Evolutionary conservation across 2,888 invertebrate genomes (phyloP), one percentile per base, ranked within the genome.

Genomic region (Ormyrus nitidulus): DNA sequence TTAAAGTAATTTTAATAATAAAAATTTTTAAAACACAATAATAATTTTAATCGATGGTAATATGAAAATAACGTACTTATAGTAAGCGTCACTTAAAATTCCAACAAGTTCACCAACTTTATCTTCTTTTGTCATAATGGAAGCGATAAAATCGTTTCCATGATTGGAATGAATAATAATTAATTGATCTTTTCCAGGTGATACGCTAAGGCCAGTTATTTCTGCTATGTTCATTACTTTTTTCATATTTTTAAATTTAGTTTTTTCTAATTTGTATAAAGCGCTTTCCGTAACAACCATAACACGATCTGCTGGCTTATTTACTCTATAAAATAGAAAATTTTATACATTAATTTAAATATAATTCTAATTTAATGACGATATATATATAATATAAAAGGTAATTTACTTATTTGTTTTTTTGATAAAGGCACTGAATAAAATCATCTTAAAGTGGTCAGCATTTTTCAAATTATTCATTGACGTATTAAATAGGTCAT

Each of bases 71-170:
- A 79, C 95, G 93, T 91, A 97, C 97, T 94, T 93, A 83, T 93
- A 92, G 91, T 94, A 96, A 88, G 95, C 93, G 85, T 95, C 94
- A 86, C 95, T 94, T 6, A 98, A 91, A 74, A 95, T 93, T 11
- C 97, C 98, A 11, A 98, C 93, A 51, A 97, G 92, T 90, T 98
- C 98, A 0, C 98, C 98, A 71, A 97, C 94, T 83, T 95, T 92
- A 90, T 98, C 97, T 82, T 95, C 95, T 53, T 89, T 90, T 6
- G 91, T 86, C 65, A 91, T 91, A 81, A 98, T 92, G 0, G 97
- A 95, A 84, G 97, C 92, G 56, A 98, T 96, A 84, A 98, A 93
- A 92, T 99, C 98, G 91, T 98, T 98, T 77, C 96, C 96, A 13
- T 94, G 94, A 70, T 95, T 95, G 68, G 97, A 94, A 91, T 98